Conservation (phyloP, 2,797 vertebrate genomes). For the Phyllotis vaccarum region DNA sequence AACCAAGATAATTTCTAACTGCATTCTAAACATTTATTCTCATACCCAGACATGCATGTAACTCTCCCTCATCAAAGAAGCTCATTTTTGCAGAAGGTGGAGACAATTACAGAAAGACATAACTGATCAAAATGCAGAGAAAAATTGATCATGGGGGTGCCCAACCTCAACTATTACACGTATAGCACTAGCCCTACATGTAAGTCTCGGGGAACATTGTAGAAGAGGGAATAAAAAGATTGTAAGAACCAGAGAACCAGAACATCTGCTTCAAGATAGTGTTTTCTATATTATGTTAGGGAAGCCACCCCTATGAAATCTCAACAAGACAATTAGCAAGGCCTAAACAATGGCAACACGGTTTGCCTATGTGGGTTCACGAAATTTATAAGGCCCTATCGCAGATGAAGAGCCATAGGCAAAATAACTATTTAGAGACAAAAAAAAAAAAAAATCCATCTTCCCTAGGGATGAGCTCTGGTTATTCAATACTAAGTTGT, state of each 20-base stretch:
- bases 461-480: too few relatives aligned
- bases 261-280: not conserved
- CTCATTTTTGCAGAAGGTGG: not conserved
- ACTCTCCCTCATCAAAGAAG: not conserved
- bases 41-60: not conserved
- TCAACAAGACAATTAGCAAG: too few relatives aligned
- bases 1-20: not conserved
- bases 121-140: not conserved
- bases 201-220: not conserved
- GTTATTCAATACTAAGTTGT: too few relatives aligned
- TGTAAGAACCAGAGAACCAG: not conserved
- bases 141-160: not conserved
- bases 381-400: too few relatives aligned
- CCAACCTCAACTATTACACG: not conserved
- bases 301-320: too few relatives aligned
- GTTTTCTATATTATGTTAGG: not conserved
- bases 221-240: not conserved
- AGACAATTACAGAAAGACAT: not conserved
- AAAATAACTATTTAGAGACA: too few relatives aligned
- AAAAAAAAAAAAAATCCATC: too few relatives aligned
- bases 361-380: too few relatives aligned
- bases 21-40: not conserved
- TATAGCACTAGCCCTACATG: not conserved
- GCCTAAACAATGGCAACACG: too few relatives aligned
- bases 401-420: too few relatives aligned